phyloP scores from a whole-genome alignment of 2,797 vertebrate species.

The Pseudomugil tenellus region DNA sequence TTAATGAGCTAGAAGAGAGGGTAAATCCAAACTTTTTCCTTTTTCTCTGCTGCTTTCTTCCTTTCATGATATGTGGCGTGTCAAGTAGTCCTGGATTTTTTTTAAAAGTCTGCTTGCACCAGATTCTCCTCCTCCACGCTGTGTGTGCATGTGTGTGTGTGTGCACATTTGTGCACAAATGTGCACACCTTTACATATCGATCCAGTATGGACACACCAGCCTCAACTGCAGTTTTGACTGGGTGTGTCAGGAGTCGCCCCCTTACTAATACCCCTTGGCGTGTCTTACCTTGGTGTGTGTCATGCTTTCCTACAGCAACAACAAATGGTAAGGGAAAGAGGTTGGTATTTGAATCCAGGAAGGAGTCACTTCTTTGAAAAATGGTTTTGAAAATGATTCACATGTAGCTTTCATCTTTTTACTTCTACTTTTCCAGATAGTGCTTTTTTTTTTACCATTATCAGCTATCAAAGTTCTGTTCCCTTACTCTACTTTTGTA shows the following conservation, averaged over 20 bases:
- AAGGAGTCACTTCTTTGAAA: constrained; percentile 5
- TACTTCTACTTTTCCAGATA: background rate
- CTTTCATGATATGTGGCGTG: constrained; percentile 69
- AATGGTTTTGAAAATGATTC: constrained; percentile 9
- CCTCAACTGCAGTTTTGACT: constrained; percentile 63
- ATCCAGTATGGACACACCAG: constrained; percentile 59
- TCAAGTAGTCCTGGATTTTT: constrained; percentile 66
- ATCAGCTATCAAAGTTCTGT: background rate
- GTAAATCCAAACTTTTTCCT: constrained; percentile 83
- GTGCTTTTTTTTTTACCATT: background rate
- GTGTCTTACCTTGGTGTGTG: constrained; percentile 56
- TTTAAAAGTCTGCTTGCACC: constrained; percentile 74
- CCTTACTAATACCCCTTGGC: constrained; percentile 58
- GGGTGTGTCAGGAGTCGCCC: constrained; percentile 55
- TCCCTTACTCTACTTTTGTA: background rate
- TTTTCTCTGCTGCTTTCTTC: constrained; percentile 34
- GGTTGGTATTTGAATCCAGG: constrained; percentile 13
- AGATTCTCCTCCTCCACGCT: constrained; percentile 55
- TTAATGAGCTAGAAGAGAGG: constrained; percentile 91
- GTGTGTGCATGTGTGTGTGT: constrained; percentile 59
- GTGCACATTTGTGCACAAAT: constrained; percentile 54
- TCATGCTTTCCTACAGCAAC: constrained; percentile 55
- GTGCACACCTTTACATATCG: constrained; percentile 51
- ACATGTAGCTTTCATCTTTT: background rate
- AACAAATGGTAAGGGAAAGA: constrained; percentile 21